Conservation (phyloP, 2,113 vertebrate species). For the Pitta sordida region DNA sequence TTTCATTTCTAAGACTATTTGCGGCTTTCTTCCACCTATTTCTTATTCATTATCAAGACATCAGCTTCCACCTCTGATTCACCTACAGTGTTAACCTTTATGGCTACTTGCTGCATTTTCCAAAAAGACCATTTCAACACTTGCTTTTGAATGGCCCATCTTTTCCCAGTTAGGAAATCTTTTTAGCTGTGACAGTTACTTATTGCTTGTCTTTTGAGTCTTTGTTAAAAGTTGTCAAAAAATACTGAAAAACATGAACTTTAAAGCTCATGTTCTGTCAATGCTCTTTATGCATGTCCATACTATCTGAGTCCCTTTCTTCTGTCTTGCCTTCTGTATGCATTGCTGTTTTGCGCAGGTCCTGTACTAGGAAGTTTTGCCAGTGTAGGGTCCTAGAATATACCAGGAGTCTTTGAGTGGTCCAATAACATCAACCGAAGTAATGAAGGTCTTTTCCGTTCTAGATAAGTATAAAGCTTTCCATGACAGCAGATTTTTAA, state of each 20-base stretch:
- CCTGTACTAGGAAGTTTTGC: not conserved
- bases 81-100: not conserved
- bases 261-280: not conserved
- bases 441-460: not conserved
- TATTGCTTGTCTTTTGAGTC: not conserved
- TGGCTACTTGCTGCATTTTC: not conserved
- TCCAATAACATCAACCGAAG: not conserved
- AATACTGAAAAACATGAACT: not conserved
- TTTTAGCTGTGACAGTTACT: not conserved
- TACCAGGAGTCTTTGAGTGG: not conserved
- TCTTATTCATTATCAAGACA: not conserved
- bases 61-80: not conserved
- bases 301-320: not conserved
- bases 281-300: not conserved
- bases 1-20: not conserved
- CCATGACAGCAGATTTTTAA: not conserved
- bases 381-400: not conserved
- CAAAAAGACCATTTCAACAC: not conserved
- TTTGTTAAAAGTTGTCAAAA: not conserved
- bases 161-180: not conserved
- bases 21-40: not conserved
- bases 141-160: not conserved
- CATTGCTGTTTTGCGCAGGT: not conserved
- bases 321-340: fast-evolving
- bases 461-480: not conserved